These are phyloP conservation scores for Paradisaea rubra DNA, from an alignment of 2,113 vertebrate species.

Conservation along the genomic window DNA sequence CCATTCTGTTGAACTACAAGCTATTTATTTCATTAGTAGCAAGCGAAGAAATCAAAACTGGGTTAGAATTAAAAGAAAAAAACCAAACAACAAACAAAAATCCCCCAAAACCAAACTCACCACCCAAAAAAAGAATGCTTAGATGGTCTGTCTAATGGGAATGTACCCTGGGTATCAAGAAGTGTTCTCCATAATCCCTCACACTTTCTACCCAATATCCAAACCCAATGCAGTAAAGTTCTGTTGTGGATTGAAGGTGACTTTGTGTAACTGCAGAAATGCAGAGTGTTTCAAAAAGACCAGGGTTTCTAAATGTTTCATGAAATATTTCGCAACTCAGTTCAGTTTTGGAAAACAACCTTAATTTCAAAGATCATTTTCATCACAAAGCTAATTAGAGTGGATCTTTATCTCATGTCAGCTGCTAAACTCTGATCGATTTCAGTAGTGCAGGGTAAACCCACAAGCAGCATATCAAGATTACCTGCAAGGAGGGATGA, in stretches of 20 bases:
- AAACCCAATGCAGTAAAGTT: rapidly evolving
- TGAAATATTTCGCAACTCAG: background rate
- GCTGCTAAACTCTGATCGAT: background rate
- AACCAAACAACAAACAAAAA: background rate
- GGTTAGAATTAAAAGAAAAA: background rate
- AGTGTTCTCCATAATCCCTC: background rate
- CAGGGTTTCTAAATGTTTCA: background rate
- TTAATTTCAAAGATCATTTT: conserved; percentile 1
- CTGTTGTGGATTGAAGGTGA: background rate
- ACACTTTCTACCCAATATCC: background rate
- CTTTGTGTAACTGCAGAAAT: background rate
- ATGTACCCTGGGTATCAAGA: background rate
- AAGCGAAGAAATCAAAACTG: background rate
- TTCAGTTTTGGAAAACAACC: background rate
- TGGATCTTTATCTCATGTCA: background rate
- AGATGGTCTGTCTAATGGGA: background rate
- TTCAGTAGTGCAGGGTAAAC: background rate
- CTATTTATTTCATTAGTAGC: background rate
- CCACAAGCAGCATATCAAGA: background rate
- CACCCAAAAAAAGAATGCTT: background rate
- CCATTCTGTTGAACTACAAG: background rate
- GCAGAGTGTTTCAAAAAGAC: background rate
- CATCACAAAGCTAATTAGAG: background rate
- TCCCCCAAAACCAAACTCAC: rapidly evolving
- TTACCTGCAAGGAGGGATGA: background rate